A percentile compares a stretch with the other conserved stretches of the same genome.
Conservation (phyloP, 2,113 vertebrate genomes). For the Oreochromis spilurus region DNA sequence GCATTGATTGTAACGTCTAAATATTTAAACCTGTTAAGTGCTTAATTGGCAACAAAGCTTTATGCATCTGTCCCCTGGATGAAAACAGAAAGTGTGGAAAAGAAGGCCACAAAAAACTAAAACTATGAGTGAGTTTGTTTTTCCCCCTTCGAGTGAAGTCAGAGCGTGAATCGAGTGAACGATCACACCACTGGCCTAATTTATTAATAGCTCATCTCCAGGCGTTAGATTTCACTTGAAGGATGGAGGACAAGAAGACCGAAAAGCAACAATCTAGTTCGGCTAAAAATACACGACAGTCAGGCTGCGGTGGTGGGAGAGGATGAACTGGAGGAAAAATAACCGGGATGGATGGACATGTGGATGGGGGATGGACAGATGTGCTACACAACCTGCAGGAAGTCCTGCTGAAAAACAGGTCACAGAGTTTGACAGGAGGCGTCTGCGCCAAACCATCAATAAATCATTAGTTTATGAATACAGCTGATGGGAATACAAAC, state of each 20-base stretch:
- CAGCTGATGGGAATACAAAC: background rate
- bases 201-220: constrained; percentile 46
- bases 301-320: background rate
- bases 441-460: background rate
- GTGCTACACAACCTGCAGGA: background rate
- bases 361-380: background rate
- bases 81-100: background rate
- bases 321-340: constrained; percentile 4
- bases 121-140: background rate
- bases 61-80: background rate
- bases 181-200: constrained; percentile 26
- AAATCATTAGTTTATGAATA: background rate
- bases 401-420: background rate
- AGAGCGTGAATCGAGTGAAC: constrained; percentile 1
- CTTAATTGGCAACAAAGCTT: background rate
- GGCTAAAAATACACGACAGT: constrained; percentile 46
- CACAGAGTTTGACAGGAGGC: background rate
- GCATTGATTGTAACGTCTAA: background rate
- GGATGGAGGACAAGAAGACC: constrained; percentile 2
- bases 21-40: background rate
- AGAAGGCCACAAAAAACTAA: background rate
- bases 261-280: constrained; percentile 35
- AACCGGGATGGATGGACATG: background rate
- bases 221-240: constrained; percentile 21
- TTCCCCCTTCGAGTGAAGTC: background rate